Percentiles rank a stretch among this genome's conserved stretches.
Conservation (phyloP, 2,888 invertebrate species). For the Eilema griseolum region DNA sequence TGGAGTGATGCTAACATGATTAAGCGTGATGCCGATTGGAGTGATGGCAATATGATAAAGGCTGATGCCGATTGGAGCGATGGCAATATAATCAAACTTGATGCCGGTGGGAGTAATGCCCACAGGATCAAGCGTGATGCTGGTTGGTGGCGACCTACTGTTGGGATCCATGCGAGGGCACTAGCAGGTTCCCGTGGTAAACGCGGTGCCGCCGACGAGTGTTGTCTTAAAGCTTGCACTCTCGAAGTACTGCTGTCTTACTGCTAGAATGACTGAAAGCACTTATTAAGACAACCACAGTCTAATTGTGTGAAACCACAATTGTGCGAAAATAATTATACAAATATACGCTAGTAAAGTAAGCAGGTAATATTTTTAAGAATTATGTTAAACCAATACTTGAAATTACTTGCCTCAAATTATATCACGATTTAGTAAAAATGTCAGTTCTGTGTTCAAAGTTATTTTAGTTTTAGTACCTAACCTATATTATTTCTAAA, state of each 20-base stretch:
- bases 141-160: slow-evolving; percentile 15
- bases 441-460: too few species aligned
- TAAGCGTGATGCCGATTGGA: slow-evolving; percentile 20
- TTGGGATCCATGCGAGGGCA: neutral
- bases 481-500: too few species aligned
- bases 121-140: neutral
- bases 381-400: too few species aligned
- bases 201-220: slow-evolving; percentile 52
- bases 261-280: slow-evolving; percentile 34
- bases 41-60: neutral
- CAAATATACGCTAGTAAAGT: neutral
- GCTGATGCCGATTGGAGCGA: neutral
- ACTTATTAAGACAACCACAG: neutral
- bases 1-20: neutral
- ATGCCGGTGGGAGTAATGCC: too few species aligned
- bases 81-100: slow-evolving; percentile 22
- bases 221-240: slow-evolving; percentile 57
- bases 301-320: too few species aligned
- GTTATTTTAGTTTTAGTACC: too few species aligned
- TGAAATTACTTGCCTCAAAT: too few species aligned
- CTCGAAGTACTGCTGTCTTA: slow-evolving; percentile 49
- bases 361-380: neutral
- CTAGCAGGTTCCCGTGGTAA: slow-evolving; percentile 42
- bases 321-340: neutral
- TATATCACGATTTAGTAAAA: too few species aligned